Evolutionary conservation across 2,888 invertebrate species (phyloP), one percentile per base, ranked within the genome.

Genomic region (Ditula angustiorana): DNA sequence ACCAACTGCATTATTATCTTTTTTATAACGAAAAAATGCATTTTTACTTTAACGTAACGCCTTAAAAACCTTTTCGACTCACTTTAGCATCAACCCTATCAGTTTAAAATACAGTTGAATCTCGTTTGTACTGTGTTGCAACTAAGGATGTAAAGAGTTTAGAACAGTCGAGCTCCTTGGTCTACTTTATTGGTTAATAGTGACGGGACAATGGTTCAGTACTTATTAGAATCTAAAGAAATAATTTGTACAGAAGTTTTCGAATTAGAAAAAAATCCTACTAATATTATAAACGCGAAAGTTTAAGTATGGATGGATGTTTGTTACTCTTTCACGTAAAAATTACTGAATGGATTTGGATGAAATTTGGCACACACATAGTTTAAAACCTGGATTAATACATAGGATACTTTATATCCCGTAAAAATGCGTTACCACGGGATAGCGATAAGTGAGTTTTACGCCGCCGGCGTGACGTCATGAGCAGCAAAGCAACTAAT

Each of bases 1-100:
- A 92, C 84, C 82, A 77, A 76, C 79, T 78, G 80, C 80, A 84
- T 90, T 89, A 90, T 90, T 91, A 92, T 92, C 92, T 81, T 92
- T 92, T 92, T 92, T 92, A 87, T 88, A 85, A 83, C 81, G 75
- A 87, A 92, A 88, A 92, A 91, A 88, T 85, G 74, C 78, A 78
- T 80, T 82, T 79, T 78, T 78, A 71, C 69, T 60, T 68, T 61
- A 21, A 56, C 61, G 63, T 58, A 67, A 79, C 56, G 75, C 65
- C 74, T 67, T 73, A 80, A 75, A 76, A 76, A 71, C 77, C 71
- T 16, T 10, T 1, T 0, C 0, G 0, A 0, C 0, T 11, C 50
- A 72, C 24, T 33, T 44, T 0, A 81, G 71, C 71, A 47, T 76
- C 67, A 71, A 71, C 81, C 79, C 71, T 81, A 81, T 62, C 1